Conservation (phyloP, 2,888 invertebrate genomes). For the Taenaris catops region DNA sequence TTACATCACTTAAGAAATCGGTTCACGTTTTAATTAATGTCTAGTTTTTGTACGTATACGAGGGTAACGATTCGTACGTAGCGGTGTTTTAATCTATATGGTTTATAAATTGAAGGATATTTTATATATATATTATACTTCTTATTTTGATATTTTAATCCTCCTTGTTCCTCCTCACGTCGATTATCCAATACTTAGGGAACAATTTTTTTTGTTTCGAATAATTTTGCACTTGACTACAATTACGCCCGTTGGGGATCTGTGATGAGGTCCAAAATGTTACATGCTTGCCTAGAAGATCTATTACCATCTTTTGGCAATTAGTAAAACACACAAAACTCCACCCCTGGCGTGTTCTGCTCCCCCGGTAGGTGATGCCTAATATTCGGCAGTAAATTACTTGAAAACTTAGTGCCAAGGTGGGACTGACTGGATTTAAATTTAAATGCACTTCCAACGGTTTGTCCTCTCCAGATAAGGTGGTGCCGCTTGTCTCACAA, state of each 20-base stretch:
- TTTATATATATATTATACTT: too few species aligned
- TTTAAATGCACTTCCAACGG: slow-evolving; percentile 62
- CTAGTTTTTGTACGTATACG: slow-evolving; percentile 4
- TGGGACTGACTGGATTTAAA: slow-evolving; percentile 44
- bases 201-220: too few species aligned
- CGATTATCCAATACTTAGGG: too few species aligned
- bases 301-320: slow-evolving; percentile 82
- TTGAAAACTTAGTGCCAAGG: slow-evolving; percentile 74
- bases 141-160: too few species aligned
- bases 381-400: slow-evolving; percentile 77
- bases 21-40: slow-evolving; percentile 5
- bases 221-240: too few species aligned
- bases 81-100: not conserved
- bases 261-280: too few species aligned
- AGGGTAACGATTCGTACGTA: slow-evolving; percentile 1
- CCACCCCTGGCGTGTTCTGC: slow-evolving; percentile 77
- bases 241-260: too few species aligned
- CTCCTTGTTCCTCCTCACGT: too few species aligned
- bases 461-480: slow-evolving; percentile 50
- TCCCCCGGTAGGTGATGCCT: slow-evolving; percentile 77
- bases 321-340: slow-evolving; percentile 83
- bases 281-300: too few species aligned
- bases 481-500: slow-evolving; percentile 35
- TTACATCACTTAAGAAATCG: slow-evolving; percentile 8
- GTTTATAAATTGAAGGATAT: too few species aligned